Conservation (phyloP, 1,140 invertebrate genomes). For the Lerema accius region DNA sequence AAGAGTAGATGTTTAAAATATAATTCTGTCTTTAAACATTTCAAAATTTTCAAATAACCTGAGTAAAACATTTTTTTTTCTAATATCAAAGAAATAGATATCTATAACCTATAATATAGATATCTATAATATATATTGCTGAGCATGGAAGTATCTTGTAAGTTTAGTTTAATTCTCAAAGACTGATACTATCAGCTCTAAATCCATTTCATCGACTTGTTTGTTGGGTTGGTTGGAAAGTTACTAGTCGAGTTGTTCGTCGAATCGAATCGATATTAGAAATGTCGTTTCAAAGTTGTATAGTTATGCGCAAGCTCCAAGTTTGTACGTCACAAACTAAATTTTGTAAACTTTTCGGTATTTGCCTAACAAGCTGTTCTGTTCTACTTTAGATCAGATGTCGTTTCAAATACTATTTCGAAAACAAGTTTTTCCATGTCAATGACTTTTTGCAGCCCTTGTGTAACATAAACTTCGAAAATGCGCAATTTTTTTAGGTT, state of each 20-base stretch:
- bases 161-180: background rate
- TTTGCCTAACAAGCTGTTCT: background rate
- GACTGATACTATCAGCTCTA: background rate
- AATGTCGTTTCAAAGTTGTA: background rate
- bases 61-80: too few species aligned
- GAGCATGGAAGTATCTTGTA: too few species aligned
- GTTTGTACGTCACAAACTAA: background rate
- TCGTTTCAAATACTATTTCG: background rate
- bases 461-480: too few species aligned
- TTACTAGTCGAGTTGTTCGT: background rate
- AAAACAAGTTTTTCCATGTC: too few species aligned
- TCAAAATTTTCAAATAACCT: too few species aligned
- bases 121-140: too few species aligned
- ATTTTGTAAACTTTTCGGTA: background rate
- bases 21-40: too few species aligned
- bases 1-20: too few species aligned
- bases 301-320: background rate
- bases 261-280: slow-evolving; percentile 9
- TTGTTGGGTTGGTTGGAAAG: slow-evolving; percentile 3
- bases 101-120: too few species aligned
- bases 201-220: background rate
- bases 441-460: too few species aligned
- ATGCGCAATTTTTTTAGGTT: too few species aligned
- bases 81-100: too few species aligned
- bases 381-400: background rate